Evolutionary conservation across 2,113 vertebrate species (phyloP).

Genomic region (Cranoglanis bouderius): DNA sequence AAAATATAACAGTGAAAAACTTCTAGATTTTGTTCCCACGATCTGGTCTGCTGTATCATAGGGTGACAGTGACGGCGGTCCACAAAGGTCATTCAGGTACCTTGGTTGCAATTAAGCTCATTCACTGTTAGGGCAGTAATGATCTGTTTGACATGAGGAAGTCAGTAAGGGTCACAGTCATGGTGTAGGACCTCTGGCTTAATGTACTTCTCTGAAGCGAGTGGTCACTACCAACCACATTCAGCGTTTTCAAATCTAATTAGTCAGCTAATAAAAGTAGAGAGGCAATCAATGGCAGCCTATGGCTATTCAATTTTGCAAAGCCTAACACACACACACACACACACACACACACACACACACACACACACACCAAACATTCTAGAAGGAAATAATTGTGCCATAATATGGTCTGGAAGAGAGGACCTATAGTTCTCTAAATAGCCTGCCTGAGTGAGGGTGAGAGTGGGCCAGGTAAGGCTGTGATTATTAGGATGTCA

Average conservation of each 20-base stretch:
- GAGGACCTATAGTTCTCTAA: slow-evolving; percentile 41
- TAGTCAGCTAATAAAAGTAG: slow-evolving; percentile 51
- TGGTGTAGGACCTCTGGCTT: slow-evolving; percentile 38
- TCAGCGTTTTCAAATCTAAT: slow-evolving; percentile 52
- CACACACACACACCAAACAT: slow-evolving; percentile 16
- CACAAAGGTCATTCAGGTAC: not conserved
- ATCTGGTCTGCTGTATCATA: not conserved
- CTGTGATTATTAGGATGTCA: slow-evolving; percentile 49
- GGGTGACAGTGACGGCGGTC: not conserved
- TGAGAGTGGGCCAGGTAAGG: slow-evolving; percentile 59
- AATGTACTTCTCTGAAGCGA: slow-evolving; percentile 43
- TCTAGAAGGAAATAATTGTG: slow-evolving; percentile 67
- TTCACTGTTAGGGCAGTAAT: slow-evolving; percentile 21
- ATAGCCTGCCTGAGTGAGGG: slow-evolving; percentile 50
- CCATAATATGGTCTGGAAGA: slow-evolving; percentile 65
- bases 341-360: slow-evolving; percentile 17
- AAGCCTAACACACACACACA: slow-evolving; percentile 15
- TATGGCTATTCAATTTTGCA: slow-evolving; percentile 47
- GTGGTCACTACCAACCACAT: slow-evolving; percentile 45
- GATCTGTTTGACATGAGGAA: slow-evolving; percentile 28
- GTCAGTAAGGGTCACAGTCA: slow-evolving; percentile 36
- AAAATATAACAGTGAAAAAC: not conserved
- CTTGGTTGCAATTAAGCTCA: not conserved
- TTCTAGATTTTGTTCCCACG: not conserved
- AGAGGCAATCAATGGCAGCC: slow-evolving; percentile 48